These are phyloP conservation scores for Syrmaticus mikado DNA, from an alignment of 2,113 vertebrate species.

Conservation along the genomic window DNA sequence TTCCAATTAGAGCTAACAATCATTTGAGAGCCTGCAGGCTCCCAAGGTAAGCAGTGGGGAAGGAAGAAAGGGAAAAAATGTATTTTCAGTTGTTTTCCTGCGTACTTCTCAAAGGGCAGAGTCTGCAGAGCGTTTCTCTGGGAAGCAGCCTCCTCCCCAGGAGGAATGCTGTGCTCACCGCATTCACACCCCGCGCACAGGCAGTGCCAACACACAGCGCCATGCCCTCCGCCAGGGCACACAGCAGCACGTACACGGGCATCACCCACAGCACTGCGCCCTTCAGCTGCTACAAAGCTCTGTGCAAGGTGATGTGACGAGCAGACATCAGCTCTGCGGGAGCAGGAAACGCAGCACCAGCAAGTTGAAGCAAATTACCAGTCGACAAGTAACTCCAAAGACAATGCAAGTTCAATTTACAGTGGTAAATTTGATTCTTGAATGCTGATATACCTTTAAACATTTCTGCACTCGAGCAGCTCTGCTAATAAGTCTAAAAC, in stretches of 20 bases:
- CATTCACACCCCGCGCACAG: not conserved
- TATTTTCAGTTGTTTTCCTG: not conserved
- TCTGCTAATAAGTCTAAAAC: constrained; percentile 22
- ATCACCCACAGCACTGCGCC: fast-evolving
- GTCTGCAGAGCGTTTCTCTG: fast-evolving
- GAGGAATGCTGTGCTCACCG: not conserved
- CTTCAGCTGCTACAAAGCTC: not conserved
- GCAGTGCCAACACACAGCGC: fast-evolving
- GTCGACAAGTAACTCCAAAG: not conserved
- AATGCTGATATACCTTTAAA: constrained; percentile 28
- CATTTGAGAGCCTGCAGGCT: constrained; percentile 20
- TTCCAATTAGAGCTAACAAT: constrained; percentile 77
- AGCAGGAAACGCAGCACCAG: not conserved
- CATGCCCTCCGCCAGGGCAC: not conserved
- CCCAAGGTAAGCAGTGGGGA: not conserved
- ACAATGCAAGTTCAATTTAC: not conserved
- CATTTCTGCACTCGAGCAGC: not conserved
- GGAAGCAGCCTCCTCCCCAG: no score
- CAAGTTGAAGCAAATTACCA: not conserved
- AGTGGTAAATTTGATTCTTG: not conserved
- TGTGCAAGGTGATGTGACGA: not conserved
- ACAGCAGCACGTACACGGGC: fast-evolving
- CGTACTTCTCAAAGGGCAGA: not conserved
- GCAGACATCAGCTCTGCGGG: not conserved
- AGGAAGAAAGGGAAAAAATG: not conserved